These are phyloP conservation scores for Hippocampus kuda DNA, from an alignment of 2,797 vertebrate genomes.

Conservation along the genomic window DNA sequence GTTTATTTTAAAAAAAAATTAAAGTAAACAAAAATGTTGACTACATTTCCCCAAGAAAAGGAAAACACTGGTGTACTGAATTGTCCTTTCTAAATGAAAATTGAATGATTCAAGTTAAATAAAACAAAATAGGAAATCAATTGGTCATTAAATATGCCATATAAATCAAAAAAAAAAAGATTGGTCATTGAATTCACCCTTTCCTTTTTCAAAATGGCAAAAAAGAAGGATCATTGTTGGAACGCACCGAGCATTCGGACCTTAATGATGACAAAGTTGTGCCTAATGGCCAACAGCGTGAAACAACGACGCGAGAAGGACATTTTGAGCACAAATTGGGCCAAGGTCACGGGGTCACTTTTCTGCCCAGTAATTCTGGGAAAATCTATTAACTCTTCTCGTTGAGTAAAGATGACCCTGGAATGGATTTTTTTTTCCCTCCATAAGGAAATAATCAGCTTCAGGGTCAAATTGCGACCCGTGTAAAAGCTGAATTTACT, in stretches of 20 bases:
- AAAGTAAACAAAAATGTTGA: too few species aligned
- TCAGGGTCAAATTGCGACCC: neutral
- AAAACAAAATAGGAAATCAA: too few species aligned
- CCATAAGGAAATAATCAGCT: neutral
- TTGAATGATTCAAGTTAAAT: too few species aligned
- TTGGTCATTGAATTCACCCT: too few species aligned
- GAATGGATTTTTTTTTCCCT: neutral
- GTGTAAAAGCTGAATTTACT: neutral
- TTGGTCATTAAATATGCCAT: too few species aligned
- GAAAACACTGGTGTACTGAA: too few species aligned
- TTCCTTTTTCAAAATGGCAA: too few species aligned
- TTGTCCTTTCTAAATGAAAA: too few species aligned
- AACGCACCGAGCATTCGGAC: neutral
- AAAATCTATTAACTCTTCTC: neutral
- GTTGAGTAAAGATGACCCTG: neutral
- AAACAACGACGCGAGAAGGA: slow-evolving; percentile 1
- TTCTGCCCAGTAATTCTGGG: neutral
- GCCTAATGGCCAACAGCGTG: neutral
- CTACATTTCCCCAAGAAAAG: too few species aligned
- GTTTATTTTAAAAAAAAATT: too few species aligned
- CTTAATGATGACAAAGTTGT: neutral
- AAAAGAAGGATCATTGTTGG: too few species aligned
- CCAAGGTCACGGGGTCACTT: neutral
- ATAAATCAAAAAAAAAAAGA: too few species aligned
- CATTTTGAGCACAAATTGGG: neutral